Base-by-base conservation (phyloP, 2,888 invertebrate genomes). In the Nymphalis c-album region DNA sequence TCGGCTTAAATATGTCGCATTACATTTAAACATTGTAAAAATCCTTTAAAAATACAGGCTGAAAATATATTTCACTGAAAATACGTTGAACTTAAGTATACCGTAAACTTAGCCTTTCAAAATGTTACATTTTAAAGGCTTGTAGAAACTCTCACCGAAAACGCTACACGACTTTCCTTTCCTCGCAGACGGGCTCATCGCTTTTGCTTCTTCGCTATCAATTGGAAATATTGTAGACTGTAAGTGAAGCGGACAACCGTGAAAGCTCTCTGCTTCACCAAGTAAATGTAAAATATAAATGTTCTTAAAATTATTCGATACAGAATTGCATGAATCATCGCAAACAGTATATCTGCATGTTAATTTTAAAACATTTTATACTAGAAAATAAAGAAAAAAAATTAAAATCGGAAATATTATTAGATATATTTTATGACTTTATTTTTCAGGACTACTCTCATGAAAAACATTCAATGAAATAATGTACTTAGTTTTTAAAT, bases 221-320 rank as follows among this genome's bases (percentile, higher is more conserved):
- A 60, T 61, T 55, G 58, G 64, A 67, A 68, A 50, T 58, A 66
- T 62, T 66, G 64, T 60, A 68, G 68, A 31, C 51, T 57, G 63
- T 48, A 62, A 67, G 70, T 58, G 67, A 18, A 59, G 45, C 50
- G 61, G 48, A 31, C 63, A 55, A 51, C 18, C 51, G 35, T 22
- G 50, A 57, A 47, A 60, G 67, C 50, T 51, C 55, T 55, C 46
- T 51, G 26, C 60, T 65, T 53, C 58, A 61, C 61, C 46, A 35
- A 67, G 61, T 60, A 61, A 62, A 48, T 58, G 50, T 50, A 51
- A 66, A 35, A 22, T 20, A 31, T 10, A 35, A 57, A 10, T 57
- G 5, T 57, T 7, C 18, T 7, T 7, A 16, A 17, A 16, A 22
- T 10, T 26, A 17, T 53, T 8, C 16, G 16, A 53, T 22, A 51